Evolutionary conservation across 2,888 invertebrate species (phyloP).

Genomic region (Furcula furcula): DNA sequence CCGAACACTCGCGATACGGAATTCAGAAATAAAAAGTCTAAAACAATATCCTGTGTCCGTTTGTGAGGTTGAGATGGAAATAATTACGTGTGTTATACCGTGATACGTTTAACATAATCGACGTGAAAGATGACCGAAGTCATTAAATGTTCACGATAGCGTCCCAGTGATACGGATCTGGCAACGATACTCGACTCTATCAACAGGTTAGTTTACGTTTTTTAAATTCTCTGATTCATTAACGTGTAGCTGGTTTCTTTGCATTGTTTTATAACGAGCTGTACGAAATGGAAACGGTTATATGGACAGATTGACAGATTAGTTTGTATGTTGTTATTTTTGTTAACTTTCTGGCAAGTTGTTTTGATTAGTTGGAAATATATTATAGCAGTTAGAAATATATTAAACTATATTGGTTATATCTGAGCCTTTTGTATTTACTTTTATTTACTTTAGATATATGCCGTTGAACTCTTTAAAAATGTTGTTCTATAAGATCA

Average conservation of each 20-base stretch:
- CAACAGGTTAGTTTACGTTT: constrained; percentile 62
- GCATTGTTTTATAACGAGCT: background rate
- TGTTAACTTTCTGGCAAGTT: background rate
- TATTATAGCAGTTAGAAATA: too few relatives aligned
- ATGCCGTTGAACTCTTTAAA: too few relatives aligned
- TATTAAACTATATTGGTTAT: too few relatives aligned
- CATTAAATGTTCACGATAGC: constrained; percentile 54
- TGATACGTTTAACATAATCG: constrained; percentile 34
- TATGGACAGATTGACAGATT: too few relatives aligned
- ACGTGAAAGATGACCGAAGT: constrained; percentile 47
- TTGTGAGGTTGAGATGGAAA: constrained; percentile 36
- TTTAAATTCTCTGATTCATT: constrained; percentile 27
- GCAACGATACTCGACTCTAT: constrained; percentile 41
- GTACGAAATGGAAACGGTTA: too few relatives aligned
- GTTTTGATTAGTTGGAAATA: too few relatives aligned
- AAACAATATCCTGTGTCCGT: constrained; percentile 32
- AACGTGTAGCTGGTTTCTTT: background rate
- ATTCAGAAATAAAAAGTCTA: constrained; percentile 9
- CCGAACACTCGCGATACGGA: constrained; percentile 12
- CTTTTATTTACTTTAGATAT: too few relatives aligned
- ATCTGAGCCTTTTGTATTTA: too few relatives aligned
- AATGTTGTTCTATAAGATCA: too few relatives aligned
- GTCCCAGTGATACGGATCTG: constrained; percentile 38
- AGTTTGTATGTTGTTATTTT: background rate
- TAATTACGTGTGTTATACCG: constrained; percentile 37